Evolutionary conservation across 2,797 vertebrate species (phyloP).

Genomic region (Hydrolagus colliei): DNA sequence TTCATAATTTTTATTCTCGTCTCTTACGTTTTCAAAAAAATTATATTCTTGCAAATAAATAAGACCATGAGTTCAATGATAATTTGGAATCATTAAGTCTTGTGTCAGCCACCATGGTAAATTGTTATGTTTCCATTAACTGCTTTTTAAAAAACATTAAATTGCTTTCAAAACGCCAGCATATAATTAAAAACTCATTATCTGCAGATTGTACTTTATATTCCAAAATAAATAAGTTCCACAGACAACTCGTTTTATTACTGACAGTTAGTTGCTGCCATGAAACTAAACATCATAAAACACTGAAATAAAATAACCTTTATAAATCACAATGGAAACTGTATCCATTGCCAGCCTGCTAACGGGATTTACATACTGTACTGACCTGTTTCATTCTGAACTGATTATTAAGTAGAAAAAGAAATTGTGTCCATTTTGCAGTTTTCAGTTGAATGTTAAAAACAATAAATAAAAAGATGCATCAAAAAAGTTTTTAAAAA

Average conservation of each 20-base stretch:
- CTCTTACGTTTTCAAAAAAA: not conserved
- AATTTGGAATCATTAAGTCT: slow-evolving; percentile 23
- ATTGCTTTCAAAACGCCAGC: slow-evolving; percentile 18
- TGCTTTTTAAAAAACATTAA: not conserved
- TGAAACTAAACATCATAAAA: slow-evolving; percentile 25
- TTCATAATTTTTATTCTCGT: not conserved
- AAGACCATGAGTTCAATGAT: not conserved
- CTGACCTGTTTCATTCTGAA: too few species aligned
- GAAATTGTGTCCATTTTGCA: not conserved
- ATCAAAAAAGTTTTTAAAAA: not conserved
- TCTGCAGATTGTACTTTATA: not conserved
- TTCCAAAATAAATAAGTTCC: slow-evolving; percentile 24
- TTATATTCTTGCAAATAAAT: slow-evolving; percentile 13
- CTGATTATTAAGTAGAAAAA: not conserved
- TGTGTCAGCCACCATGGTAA: slow-evolving; percentile 7
- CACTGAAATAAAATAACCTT: not conserved
- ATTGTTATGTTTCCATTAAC: slow-evolving; percentile 28
- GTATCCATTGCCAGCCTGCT: not conserved
- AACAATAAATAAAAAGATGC: not conserved
- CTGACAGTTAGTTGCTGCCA: not conserved
- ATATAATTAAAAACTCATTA: slow-evolving; percentile 29
- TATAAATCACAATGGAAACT: not conserved
- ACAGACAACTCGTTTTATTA: slow-evolving; percentile 15
- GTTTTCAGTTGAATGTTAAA: not conserved
- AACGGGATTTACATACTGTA: not conserved